These are phyloP conservation scores for Scomber japonicus DNA, from an alignment of 2,113 vertebrate species.

Conservation along the genomic window DNA sequence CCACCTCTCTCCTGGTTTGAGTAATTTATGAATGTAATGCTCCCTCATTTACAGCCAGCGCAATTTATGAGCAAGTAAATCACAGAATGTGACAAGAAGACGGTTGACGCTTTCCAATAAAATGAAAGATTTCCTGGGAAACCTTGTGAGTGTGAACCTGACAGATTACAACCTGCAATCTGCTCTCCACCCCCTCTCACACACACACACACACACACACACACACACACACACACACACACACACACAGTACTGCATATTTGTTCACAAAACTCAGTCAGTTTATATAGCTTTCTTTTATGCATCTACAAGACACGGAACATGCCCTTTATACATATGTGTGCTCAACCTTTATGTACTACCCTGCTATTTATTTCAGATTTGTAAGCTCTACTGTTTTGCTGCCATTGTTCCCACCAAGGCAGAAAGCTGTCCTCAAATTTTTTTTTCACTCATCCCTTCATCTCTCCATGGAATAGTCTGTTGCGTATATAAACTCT, in stretches of 20 bases:
- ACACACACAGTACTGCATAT: not conserved
- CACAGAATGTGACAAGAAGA: conserved; percentile 31
- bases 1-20: conserved; percentile 5
- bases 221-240: too few relatives aligned
- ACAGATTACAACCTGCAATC: conserved; percentile 18
- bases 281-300: not conserved
- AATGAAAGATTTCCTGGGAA: conserved; percentile 14
- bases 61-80: conserved; percentile 44
- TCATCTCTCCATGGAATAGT: not conserved
- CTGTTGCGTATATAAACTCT: not conserved
- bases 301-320: not conserved
- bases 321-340: not conserved
- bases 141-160: conserved; percentile 17
- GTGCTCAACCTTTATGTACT: too few relatives aligned
- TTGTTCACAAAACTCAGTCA: not conserved
- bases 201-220: not conserved
- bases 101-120: conserved; percentile 13
- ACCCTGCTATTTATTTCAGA: not conserved
- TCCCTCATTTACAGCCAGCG: conserved; percentile 26
- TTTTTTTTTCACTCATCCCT: not conserved
- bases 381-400: not conserved
- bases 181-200: not conserved
- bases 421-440: not conserved
- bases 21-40: conserved; percentile 48
- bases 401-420: not conserved